These are phyloP conservation scores for Balanococcus diminutus DNA, from an alignment of 2,888 invertebrate genomes.

Conservation along the genomic window DNA sequence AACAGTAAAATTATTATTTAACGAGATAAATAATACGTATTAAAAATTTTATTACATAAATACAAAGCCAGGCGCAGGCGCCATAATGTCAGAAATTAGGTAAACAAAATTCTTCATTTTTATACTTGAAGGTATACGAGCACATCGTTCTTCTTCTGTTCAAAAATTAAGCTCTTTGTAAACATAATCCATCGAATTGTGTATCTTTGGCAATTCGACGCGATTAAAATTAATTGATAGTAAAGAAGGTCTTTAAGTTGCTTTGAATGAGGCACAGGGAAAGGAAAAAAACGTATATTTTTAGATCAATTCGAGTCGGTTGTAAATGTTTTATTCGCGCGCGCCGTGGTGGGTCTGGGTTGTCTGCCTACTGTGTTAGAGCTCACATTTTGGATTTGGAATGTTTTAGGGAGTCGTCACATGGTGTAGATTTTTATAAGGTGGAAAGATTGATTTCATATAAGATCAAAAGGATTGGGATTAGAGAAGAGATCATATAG, in stretches of 20 bases:
- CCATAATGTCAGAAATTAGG: background rate
- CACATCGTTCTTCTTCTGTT: background rate
- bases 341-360: conserved; percentile 26
- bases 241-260: background rate
- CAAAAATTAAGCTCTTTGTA: background rate
- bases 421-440: background rate
- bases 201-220: background rate
- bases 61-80: conserved; percentile 45
- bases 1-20: conserved; percentile 16
- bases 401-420: background rate
- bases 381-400: background rate
- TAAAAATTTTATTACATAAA: conserved; percentile 44
- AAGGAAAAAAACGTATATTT: background rate
- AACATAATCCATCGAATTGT: background rate
- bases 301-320: conserved; percentile 26
- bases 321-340: conserved; percentile 23
- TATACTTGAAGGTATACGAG: background rate
- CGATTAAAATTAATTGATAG: conserved; percentile 16
- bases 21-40: conserved; percentile 42
- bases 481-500: too few species aligned
- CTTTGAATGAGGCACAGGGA: background rate
- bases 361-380: background rate
- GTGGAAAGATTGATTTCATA: too few species aligned
- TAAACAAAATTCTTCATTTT: conserved; percentile 20
- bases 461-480: too few species aligned